Conservation (phyloP, 2,888 invertebrate species). For the Lithophane socia region DNA sequence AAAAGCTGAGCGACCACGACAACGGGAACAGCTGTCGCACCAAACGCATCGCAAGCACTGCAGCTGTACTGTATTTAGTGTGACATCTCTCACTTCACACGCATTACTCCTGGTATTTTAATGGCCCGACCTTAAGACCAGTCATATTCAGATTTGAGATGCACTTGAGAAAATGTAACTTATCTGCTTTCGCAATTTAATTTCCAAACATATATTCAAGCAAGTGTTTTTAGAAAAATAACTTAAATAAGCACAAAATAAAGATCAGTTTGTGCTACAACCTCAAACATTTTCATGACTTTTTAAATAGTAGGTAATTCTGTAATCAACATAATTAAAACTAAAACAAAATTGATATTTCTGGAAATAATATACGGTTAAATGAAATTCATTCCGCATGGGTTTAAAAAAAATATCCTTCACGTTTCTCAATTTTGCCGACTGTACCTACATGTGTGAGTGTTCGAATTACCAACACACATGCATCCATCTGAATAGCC, state of each 20-base stretch:
- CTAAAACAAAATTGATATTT: not conserved
- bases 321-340: not conserved
- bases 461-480: slow-evolving; percentile 1
- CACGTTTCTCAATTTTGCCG: not conserved
- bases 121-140: not conserved
- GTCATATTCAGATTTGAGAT: not conserved
- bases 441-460: slow-evolving; percentile 1
- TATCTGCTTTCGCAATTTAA: not conserved
- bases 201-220: not conserved
- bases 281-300: not conserved
- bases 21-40: not conserved
- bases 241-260: not conserved
- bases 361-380: not conserved
- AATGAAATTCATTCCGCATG: not conserved
- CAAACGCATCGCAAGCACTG: too few relatives aligned
- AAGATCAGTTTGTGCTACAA: not conserved
- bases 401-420: not conserved
- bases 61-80: not conserved
- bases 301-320: not conserved
- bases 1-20: not conserved
- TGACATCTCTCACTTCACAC: not conserved
- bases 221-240: not conserved
- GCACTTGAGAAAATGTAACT: not conserved
- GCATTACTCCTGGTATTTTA: not conserved
- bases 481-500: slow-evolving; percentile 17